Conservation (phyloP, 1,140 invertebrate species). For the Apis cerana region DNA sequence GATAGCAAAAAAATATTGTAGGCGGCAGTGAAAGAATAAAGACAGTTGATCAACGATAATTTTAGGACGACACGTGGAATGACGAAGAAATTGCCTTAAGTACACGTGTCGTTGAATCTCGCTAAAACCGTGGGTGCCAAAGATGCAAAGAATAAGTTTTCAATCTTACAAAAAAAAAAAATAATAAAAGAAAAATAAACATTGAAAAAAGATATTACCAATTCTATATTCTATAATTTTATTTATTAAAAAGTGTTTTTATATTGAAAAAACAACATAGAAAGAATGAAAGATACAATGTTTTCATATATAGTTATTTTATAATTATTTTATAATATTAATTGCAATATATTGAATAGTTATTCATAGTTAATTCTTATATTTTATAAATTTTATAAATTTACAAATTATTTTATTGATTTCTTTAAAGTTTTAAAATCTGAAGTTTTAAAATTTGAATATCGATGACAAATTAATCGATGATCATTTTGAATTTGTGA, state of each 20-base stretch:
- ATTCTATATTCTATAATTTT: constrained; percentile 32
- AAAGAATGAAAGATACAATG: background rate
- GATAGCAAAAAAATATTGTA: background rate
- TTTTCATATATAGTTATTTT: constrained; percentile 69
- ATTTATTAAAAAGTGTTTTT: constrained; percentile 56
- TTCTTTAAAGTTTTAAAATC: constrained; percentile 35
- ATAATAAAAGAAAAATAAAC: too few species aligned
- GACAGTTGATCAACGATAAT: constrained; percentile 38
- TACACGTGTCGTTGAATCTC: constrained; percentile 31
- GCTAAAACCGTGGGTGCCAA: background rate
- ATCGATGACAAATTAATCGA: background rate
- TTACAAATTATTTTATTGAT: constrained; percentile 58
- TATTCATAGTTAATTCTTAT: constrained; percentile 75
- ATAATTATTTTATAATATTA: constrained; percentile 82
- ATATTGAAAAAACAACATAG: constrained; percentile 58
- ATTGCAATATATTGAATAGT: constrained; percentile 81
- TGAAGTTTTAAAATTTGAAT: constrained; percentile 65
- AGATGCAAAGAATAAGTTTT: background rate
- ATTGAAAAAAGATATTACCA: background rate
- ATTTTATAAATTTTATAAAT: too few species aligned
- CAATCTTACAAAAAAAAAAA: background rate
- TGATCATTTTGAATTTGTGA: constrained; percentile 56
- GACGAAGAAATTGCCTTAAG: constrained; percentile 5
- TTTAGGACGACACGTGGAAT: constrained; percentile 38
- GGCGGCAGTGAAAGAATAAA: constrained; percentile 15